A percentile compares a stretch with the other conserved stretches of the same genome.
Conservation (phyloP, 2,113 vertebrate genomes). For the Acrocephalus arundinaceus region DNA sequence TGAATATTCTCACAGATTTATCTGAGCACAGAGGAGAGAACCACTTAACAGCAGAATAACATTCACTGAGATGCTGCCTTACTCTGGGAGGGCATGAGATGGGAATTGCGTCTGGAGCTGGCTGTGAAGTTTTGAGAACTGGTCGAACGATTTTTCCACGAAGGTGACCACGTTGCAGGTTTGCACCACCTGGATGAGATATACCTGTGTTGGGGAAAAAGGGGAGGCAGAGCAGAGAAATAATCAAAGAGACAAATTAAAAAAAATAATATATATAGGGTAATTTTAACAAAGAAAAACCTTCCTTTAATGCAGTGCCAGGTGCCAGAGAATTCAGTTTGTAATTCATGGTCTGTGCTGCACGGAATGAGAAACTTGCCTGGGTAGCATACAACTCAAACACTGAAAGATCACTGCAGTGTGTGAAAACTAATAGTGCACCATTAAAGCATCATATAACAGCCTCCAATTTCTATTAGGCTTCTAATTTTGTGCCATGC, state of each 20-base stretch:
- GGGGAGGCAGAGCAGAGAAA: not conserved
- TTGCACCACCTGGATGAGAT: conserved; percentile 75
- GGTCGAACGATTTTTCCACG: conserved; percentile 78
- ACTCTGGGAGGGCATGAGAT: conserved; percentile 81
- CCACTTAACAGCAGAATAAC: not conserved
- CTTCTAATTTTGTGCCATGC: conserved; percentile 55
- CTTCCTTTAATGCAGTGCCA: conserved; percentile 32
- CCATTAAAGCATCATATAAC: conserved; percentile 38
- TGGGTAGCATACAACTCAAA: not conserved
- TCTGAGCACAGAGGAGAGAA: not conserved
- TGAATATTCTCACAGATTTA: not conserved
- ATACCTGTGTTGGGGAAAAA: conserved; percentile 69
- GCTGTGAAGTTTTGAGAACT: conserved; percentile 83
- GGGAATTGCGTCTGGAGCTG: conserved; percentile 82
- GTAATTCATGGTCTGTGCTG: conserved; percentile 6
- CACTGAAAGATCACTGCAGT: conserved; percentile 27
- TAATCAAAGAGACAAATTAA: not conserved
- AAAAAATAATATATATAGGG: not conserved
- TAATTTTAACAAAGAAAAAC: conserved; percentile 28
- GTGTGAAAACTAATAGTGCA: conserved; percentile 35
- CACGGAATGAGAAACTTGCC: not conserved
- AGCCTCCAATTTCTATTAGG: conserved; percentile 46
- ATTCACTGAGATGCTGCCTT: conserved; percentile 39
- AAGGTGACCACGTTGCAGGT: conserved; percentile 74
- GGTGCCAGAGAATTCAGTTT: conserved; percentile 1